Evolutionary conservation across 1,140 invertebrate genomes (phyloP).

Genomic region (Eurosta solidaginis): DNA sequence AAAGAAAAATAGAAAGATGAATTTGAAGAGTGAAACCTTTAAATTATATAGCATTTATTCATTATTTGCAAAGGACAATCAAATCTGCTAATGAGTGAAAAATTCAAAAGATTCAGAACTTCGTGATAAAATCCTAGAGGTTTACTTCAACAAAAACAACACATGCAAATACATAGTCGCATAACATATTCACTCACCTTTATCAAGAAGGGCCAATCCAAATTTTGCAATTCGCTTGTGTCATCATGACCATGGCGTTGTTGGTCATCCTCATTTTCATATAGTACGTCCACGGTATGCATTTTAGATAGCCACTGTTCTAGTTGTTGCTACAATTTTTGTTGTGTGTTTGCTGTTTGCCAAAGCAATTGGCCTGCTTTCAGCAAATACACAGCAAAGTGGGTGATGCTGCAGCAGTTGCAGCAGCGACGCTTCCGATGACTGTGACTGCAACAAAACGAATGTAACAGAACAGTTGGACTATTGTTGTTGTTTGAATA

Average conservation of each 20-base stretch:
- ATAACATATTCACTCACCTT: constrained; percentile 49
- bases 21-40: too few relatives aligned
- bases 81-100: too few relatives aligned
- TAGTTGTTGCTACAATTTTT: background rate
- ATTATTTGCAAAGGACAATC: too few relatives aligned
- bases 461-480: too few relatives aligned
- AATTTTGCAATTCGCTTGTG: constrained; percentile 36
- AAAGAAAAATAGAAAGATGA: too few relatives aligned
- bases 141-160: background rate
- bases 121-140: too few relatives aligned
- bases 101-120: too few relatives aligned
- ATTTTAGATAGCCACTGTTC: background rate
- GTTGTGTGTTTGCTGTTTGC: background rate
- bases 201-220: constrained; percentile 57
- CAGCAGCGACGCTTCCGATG: background rate
- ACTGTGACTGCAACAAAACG: background rate
- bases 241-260: constrained; percentile 29
- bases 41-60: too few relatives aligned
- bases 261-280: constrained; percentile 20
- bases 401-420: background rate
- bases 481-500: background rate
- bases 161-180: background rate
- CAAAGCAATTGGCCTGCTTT: constrained; percentile 24
- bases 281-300: constrained; percentile 28
- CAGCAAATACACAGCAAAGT: background rate